Evolutionary conservation across 2,888 invertebrate species (phyloP), one percentile per base, ranked within the genome.

Genomic region (Agrochola lychnidis): DNA sequence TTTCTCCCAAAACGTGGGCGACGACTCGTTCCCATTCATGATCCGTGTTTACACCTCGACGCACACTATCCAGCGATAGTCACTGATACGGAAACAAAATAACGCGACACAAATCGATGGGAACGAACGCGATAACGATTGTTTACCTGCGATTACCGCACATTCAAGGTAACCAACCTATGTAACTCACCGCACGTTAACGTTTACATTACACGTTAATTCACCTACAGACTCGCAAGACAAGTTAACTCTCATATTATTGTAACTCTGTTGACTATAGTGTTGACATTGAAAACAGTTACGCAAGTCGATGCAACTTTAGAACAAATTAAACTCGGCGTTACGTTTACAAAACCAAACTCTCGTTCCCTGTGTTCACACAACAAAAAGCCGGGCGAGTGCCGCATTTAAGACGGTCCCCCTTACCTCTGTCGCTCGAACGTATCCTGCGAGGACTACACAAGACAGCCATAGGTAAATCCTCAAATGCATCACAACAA

Each of bases 401-500:
- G 94, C 94, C 94, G 95, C 93, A 93, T 94, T 94, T 93, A 95
- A 96, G 95, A 95, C 94, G 94, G 93, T 92, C 94, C 94, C 95
- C 97, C 97, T 97, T 97, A 98, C 98, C 98, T 98, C 98, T 97
- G 97, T 97, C 96, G 97, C 98, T 97, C 97, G 97, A 96, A 97
- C 97, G 97, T 97, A 98, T 97, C 98, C 98, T 94, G 97, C 96
- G 94, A 98, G 97, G 97, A 97, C 97, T 96, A 98, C 97, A 97
- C 97, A 97, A 97, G 97, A 97, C 97, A 98, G 96, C 97, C 97
- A 97, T 97, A 97, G 96, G 94, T 97, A 97, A 97, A 98, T 98
- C 98, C 98, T 97, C 95, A 97, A 98, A 97, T 98, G 97, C 98
- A 98, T 98, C 97, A 97, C 97, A 97, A 97, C 95, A 96, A 95